Evolutionary conservation across 2,113 vertebrate species (phyloP).

Genomic region (Neotragus moschatus): DNA sequence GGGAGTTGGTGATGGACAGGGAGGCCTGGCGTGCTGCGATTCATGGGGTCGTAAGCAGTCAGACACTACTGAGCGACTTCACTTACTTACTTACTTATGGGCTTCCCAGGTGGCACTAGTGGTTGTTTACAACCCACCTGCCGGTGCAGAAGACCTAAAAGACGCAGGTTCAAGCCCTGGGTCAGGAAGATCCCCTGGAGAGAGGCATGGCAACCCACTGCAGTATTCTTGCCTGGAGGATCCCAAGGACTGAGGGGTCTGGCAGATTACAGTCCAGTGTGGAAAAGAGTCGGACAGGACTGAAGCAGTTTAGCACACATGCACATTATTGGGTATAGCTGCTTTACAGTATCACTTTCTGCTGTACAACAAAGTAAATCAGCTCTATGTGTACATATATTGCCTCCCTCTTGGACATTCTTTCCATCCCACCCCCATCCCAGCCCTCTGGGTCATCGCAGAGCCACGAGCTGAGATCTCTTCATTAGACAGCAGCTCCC

Average conservation of each 20-base stretch:
- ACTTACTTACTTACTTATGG: too few relatives aligned
- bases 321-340: neutral
- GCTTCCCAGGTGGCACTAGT: too few relatives aligned
- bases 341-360: too few relatives aligned
- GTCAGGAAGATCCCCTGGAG: too few relatives aligned
- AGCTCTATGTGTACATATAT: neutral
- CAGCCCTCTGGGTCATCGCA: neutral
- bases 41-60: too few relatives aligned
- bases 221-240: neutral
- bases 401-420: neutral
- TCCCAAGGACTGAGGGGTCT: neutral
- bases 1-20: too few relatives aligned
- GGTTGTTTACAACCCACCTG: too few relatives aligned
- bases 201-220: too few relatives aligned
- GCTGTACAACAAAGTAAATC: neutral
- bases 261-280: neutral
- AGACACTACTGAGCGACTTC: too few relatives aligned
- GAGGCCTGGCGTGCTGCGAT: too few relatives aligned
- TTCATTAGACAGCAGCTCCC: neutral
- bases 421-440: neutral
- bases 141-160: too few relatives aligned
- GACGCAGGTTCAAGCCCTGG: too few relatives aligned
- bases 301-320: neutral
- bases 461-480: neutral
- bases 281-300: rapidly evolving